A percentile compares a stretch with the other conserved stretches of the same genome.
phyloP scores from a whole-genome alignment of 2,797 vertebrate species.

The Allobates femoralis region DNA sequence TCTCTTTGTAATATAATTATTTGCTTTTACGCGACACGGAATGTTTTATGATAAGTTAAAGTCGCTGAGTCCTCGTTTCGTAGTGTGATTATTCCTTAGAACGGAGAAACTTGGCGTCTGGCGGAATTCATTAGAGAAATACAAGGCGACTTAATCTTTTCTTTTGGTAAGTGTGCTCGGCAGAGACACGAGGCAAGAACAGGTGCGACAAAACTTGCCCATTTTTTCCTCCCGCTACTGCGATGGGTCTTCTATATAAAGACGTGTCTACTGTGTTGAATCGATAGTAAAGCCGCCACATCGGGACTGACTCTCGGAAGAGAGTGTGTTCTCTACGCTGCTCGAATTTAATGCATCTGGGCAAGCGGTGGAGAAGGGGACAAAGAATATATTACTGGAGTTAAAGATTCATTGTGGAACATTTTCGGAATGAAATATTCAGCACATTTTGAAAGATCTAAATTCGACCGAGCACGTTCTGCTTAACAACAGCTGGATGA shows the following conservation, averaged over 20 bases:
- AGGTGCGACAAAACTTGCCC: neutral
- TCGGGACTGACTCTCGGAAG: neutral
- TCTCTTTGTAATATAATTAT: neutral
- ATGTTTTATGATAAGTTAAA: conserved; percentile 34
- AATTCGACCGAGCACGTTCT: conserved; percentile 17
- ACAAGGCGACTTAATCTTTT: neutral
- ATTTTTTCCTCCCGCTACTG: neutral
- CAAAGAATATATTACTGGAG: conserved; percentile 45
- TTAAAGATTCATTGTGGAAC: conserved; percentile 55
- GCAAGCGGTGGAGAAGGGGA: conserved; percentile 12
- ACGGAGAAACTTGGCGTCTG: conserved; percentile 28
- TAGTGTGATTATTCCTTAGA: conserved; percentile 16
- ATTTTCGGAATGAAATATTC: conserved; percentile 53
- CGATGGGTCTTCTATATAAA: neutral
- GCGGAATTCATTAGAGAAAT: conserved; percentile 26
- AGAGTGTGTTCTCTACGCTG: neutral
- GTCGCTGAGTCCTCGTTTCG: conserved; percentile 31
- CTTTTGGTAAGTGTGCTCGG: neutral
- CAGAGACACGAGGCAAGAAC: neutral
- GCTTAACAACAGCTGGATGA: conserved; percentile 42
- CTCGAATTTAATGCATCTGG: conserved; percentile 22
- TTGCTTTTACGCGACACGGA: neutral
- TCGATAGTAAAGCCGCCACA: neutral
- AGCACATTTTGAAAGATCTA: conserved; percentile 39
- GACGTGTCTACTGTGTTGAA: neutral